Conservation (phyloP, 2,113 vertebrate genomes). For the Scalopus aquaticus region DNA sequence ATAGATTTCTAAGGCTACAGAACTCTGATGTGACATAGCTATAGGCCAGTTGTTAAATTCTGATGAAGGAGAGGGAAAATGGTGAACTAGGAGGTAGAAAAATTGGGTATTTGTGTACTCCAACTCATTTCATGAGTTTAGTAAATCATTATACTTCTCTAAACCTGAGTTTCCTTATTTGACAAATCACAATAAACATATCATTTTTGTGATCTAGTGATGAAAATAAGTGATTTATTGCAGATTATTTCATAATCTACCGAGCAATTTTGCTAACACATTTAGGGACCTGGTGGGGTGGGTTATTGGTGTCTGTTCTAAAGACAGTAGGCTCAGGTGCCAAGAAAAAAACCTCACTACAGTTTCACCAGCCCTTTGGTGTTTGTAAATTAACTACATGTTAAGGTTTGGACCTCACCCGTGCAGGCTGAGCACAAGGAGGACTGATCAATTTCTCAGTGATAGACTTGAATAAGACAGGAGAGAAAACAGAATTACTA, state of each 20-base stretch:
- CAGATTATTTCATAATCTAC: not conserved
- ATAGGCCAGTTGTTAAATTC: not conserved
- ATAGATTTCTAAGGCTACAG: conserved; percentile 16
- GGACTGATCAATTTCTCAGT: not conserved
- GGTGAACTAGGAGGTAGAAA: not conserved
- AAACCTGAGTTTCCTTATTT: not conserved
- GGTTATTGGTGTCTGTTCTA: not conserved
- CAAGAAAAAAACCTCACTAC: not conserved
- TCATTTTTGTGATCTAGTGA: not conserved
- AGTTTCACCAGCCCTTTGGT: not conserved
- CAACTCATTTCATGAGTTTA: conserved; percentile 1
- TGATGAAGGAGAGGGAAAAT: not conserved
- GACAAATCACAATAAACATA: not conserved
- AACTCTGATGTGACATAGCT: not conserved
- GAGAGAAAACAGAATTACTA: not conserved
- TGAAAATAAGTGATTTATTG: not conserved
- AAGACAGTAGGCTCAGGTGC: not conserved
- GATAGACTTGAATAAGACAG: not conserved
- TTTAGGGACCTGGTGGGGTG: rapidly evolving
- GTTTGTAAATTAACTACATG: not conserved
- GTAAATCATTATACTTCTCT: not conserved
- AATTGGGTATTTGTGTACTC: not conserved
- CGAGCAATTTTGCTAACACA: not conserved
- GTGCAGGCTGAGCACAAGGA: not conserved
- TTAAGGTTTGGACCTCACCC: not conserved